phyloP scores from a whole-genome alignment of 2,888 invertebrate species.

The Cancer borealis region DNA sequence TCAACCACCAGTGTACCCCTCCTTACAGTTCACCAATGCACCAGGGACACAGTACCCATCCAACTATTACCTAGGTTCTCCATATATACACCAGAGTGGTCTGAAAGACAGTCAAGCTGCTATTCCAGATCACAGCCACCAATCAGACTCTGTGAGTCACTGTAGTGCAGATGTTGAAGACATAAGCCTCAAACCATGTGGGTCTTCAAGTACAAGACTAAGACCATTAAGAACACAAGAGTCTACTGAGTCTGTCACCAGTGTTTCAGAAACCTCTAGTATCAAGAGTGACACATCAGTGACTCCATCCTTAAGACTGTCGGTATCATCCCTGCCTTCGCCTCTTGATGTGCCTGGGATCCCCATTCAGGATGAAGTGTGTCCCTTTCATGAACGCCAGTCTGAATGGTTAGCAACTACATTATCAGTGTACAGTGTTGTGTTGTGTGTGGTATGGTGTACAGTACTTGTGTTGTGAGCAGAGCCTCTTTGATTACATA shows the following conservation, averaged over 20 bases:
- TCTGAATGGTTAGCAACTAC: slow-evolving; percentile 78
- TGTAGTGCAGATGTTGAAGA: slow-evolving; percentile 69
- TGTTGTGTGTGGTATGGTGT: not conserved
- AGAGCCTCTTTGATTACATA: not conserved
- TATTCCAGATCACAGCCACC: slow-evolving; percentile 55
- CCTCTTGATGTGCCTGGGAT: slow-evolving; percentile 77
- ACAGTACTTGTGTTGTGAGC: slow-evolving; percentile 4
- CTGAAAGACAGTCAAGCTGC: slow-evolving; percentile 38
- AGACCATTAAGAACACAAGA: slow-evolving; percentile 49
- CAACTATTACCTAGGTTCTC: slow-evolving; percentile 71
- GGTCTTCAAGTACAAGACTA: slow-evolving; percentile 41
- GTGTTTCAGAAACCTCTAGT: slow-evolving; percentile 52
- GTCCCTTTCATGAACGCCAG: slow-evolving; percentile 81
- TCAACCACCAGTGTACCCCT: slow-evolving; percentile 57
- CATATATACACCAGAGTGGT: slow-evolving; percentile 62
- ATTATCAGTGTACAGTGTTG: slow-evolving; percentile 36
- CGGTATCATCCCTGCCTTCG: slow-evolving; percentile 71
- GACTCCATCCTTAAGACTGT: slow-evolving; percentile 70
- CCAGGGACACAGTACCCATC: slow-evolving; percentile 48
- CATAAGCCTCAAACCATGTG: slow-evolving; percentile 57
- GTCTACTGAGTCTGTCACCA: slow-evolving; percentile 47
- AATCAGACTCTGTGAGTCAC: slow-evolving; percentile 14
- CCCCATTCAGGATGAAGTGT: slow-evolving; percentile 79
- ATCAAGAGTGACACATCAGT: slow-evolving; percentile 56
- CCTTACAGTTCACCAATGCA: slow-evolving; percentile 47